Conservation (phyloP, 2,113 vertebrate genomes). For the Notechis scutatus region DNA sequence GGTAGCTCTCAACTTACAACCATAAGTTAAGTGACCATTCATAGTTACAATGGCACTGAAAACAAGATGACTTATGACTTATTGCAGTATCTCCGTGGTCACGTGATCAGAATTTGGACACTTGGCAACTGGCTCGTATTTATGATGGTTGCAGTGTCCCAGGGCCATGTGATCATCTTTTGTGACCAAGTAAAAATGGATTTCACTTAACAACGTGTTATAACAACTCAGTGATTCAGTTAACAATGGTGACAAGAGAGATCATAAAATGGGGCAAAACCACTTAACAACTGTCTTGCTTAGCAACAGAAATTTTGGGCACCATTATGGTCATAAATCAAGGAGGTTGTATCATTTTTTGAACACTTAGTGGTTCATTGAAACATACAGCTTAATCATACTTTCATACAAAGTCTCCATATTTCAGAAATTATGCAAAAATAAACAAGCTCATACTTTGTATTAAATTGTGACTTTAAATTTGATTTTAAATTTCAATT, state of each 20-base stretch:
- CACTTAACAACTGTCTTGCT: not conserved
- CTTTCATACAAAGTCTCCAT: not conserved
- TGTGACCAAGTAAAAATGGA: not conserved
- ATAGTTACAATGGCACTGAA: not conserved
- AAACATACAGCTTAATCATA: not conserved
- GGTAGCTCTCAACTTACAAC: not conserved
- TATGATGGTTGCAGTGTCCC: not conserved
- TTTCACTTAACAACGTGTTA: not conserved
- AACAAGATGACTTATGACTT: not conserved
- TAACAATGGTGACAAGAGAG: not conserved
- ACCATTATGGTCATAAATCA: not conserved
- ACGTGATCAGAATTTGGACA: not conserved
- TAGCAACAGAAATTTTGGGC: not conserved
- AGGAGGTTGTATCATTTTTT: not conserved
- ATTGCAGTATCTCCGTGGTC: not conserved
- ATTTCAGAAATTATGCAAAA: not conserved
- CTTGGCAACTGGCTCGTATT: not conserved
- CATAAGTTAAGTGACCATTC: not conserved
- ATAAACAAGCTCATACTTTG: not conserved
- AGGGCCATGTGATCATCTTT: not conserved
- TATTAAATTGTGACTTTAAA: not conserved
- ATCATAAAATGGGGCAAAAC: not conserved
- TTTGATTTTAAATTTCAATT: not conserved
- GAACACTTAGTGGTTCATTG: not conserved
- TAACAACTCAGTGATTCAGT: not conserved